Evolutionary conservation across 2,888 invertebrate species (phyloP).

Genomic region (Apotomis betuletana): DNA sequence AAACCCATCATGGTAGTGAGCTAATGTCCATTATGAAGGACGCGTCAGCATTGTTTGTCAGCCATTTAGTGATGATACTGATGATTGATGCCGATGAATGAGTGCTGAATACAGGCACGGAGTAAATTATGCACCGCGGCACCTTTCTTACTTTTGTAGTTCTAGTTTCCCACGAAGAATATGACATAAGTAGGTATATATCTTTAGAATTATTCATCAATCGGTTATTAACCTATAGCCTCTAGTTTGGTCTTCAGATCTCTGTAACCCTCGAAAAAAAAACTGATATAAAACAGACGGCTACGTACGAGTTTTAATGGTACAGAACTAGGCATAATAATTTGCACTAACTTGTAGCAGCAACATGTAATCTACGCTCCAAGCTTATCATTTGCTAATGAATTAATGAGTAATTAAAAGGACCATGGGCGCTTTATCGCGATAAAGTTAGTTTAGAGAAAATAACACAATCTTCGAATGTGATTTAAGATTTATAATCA

Average conservation of each 20-base stretch:
- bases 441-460: not conserved
- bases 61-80: slow-evolving; percentile 26
- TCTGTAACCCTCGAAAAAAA: too few species aligned
- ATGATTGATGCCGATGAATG: slow-evolving; percentile 14
- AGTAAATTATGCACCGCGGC: slow-evolving; percentile 12
- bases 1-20: not conserved
- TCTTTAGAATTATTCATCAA: too few species aligned
- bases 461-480: too few species aligned
- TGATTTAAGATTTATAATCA: too few species aligned
- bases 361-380: slow-evolving; percentile 25
- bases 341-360: slow-evolving; percentile 4
- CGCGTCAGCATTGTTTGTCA: slow-evolving; percentile 9
- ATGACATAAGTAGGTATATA: too few species aligned
- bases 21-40: slow-evolving; percentile 21
- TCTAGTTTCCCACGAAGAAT: slow-evolving; percentile 4
- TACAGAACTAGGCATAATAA: not conserved
- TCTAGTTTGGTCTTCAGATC: too few species aligned
- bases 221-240: too few species aligned
- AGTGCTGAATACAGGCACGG: slow-evolving; percentile 2
- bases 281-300: too few species aligned
- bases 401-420: slow-evolving; percentile 33
- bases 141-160: not conserved
- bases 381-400: slow-evolving; percentile 4
- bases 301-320: too few species aligned
- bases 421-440: slow-evolving; percentile 32